phyloP scores from a whole-genome alignment of 2,113 vertebrate genomes.

The Dicrurus megarhynchus region DNA sequence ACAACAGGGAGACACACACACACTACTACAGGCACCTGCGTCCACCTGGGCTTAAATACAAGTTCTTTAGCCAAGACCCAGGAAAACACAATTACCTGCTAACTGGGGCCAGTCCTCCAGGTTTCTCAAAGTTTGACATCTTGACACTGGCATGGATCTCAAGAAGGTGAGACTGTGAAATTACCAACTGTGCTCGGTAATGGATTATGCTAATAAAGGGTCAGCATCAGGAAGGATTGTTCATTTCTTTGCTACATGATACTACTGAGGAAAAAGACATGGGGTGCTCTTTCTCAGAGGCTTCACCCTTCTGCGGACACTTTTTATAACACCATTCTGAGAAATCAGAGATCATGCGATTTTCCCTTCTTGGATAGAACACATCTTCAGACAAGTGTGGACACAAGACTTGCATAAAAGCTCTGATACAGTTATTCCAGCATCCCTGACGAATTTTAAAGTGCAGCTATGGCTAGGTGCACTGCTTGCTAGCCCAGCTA shows the following conservation, averaged over 20 bases:
- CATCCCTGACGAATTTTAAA: neutral
- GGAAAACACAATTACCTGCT: neutral
- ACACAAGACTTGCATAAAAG: neutral
- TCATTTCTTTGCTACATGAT: neutral
- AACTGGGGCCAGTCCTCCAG: neutral
- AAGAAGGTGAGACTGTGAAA: neutral
- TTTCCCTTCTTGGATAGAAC: neutral
- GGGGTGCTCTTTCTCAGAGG: neutral
- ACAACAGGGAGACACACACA: neutral
- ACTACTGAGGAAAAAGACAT: neutral
- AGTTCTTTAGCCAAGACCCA: neutral
- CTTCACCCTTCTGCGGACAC: neutral
- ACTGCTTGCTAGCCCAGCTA: neutral
- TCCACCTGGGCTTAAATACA: neutral
- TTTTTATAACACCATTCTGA: neutral
- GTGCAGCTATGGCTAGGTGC: neutral
- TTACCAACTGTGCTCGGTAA: neutral
- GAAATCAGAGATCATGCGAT: neutral
- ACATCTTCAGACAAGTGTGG: neutral
- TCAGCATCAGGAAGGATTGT: neutral
- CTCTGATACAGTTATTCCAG: neutral
- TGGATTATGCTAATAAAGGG: neutral
- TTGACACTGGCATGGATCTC: neutral
- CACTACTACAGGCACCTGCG: fast-evolving
- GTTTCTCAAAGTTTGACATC: neutral